These are phyloP conservation scores for Mico argentatus DNA, from an alignment of 2,797 vertebrate species.

Conservation along the genomic window DNA sequence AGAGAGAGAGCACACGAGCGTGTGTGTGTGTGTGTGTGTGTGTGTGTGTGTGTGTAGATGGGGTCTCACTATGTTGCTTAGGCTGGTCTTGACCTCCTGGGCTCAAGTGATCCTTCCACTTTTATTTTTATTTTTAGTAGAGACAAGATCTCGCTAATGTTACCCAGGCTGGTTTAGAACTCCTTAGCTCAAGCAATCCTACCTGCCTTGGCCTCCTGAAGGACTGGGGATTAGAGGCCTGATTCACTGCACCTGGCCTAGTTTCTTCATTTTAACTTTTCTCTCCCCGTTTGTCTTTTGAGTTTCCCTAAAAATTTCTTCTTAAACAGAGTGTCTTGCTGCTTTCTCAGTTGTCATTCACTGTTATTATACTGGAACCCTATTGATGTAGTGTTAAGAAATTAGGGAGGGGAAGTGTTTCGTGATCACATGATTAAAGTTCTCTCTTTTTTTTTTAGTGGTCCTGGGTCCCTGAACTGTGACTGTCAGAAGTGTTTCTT, in stretches of 20 bases:
- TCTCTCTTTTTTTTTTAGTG: not conserved
- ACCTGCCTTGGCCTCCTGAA: not conserved
- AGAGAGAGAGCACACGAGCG: fast-evolving
- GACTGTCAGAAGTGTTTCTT: not conserved
- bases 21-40: too few relatives aligned
- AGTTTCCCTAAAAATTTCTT: not conserved
- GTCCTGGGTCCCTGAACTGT: not conserved
- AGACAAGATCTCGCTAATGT: not conserved
- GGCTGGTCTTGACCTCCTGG: not conserved
- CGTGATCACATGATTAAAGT: not conserved
- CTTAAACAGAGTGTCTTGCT: not conserved
- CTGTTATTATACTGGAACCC: not conserved
- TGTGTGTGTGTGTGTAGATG: too few relatives aligned
- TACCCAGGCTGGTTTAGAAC: not conserved
- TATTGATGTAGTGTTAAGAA: not conserved
- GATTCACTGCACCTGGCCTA: not conserved
- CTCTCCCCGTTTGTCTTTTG: not conserved
- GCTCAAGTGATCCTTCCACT: not conserved
- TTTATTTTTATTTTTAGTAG: not conserved
- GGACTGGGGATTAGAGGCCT: not conserved
- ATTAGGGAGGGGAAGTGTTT: not conserved
- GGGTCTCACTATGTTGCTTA: not conserved
- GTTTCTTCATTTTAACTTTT: not conserved
- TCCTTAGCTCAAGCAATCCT: not conserved
- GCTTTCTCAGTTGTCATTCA: not conserved